A percentile compares a stretch with the other conserved stretches of the same genome.
Conservation (phyloP, 2,113 vertebrate genomes). For the Saguinus imperator region DNA sequence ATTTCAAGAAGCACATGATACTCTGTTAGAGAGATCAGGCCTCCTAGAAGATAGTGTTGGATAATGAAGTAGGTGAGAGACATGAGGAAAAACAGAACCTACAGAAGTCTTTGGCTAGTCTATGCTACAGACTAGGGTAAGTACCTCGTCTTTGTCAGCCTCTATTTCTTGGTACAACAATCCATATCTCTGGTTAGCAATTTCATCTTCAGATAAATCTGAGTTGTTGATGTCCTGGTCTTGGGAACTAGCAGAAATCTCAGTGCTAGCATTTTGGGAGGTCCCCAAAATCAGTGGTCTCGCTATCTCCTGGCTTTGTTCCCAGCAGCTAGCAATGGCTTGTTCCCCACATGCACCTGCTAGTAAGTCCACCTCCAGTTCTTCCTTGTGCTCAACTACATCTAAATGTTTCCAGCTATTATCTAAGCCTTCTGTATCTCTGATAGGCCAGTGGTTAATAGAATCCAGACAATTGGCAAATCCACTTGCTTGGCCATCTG, state of each 20-base stretch:
- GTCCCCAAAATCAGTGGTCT: constrained; percentile 76
- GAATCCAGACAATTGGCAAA: constrained; percentile 82
- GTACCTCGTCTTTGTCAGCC: constrained; percentile 96
- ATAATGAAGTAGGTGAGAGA: constrained; percentile 72
- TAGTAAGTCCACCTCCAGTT: constrained; percentile 74
- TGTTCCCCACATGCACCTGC: constrained; percentile 58
- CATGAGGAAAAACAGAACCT: constrained; percentile 83
- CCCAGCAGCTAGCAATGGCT: constrained; percentile 52
- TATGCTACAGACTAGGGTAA: constrained; percentile 86
- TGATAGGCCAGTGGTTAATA: constrained; percentile 80
- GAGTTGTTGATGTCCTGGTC: constrained; percentile 93
- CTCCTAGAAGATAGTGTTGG: constrained; percentile 61
- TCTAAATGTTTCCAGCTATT: constrained; percentile 73
- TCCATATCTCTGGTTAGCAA: constrained; percentile 96
- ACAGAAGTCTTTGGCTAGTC: constrained; percentile 86
- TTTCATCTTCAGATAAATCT: constrained; percentile 98
- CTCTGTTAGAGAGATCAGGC: constrained; percentile 62
- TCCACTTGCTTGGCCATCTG: constrained; percentile 78
- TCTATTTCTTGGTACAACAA: constrained; percentile 96
- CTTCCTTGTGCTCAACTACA: constrained; percentile 56
- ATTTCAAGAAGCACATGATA: constrained; percentile 68
- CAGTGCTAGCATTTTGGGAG: constrained; percentile 82
- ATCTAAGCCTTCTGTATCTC: constrained; percentile 75
- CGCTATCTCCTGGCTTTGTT: constrained; percentile 71
- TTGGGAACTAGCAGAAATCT: constrained; percentile 86